phyloP scores from a whole-genome alignment of 2,797 vertebrate species.

The Gouania willdenowi region DNA sequence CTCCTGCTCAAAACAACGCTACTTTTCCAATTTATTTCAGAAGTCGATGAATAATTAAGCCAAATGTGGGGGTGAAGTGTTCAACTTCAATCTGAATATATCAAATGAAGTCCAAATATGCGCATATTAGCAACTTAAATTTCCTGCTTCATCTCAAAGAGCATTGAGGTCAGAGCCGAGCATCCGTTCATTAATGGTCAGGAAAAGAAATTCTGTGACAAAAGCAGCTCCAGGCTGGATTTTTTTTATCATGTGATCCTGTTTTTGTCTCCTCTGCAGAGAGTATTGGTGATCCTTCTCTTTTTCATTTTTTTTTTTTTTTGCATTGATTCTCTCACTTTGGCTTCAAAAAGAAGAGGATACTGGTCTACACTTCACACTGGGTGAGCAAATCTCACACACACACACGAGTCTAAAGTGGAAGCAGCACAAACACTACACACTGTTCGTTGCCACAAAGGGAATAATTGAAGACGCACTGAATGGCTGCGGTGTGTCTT shows the following conservation, averaged over 20 bases:
- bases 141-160: conserved; percentile 39
- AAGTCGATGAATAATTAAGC: conserved; percentile 53
- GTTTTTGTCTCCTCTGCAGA: conserved; percentile 7
- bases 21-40: conserved; percentile 27
- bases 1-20: background rate
- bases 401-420: conserved; percentile 24
- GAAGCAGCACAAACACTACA: conserved; percentile 24
- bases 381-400: conserved; percentile 58
- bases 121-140: conserved; percentile 44
- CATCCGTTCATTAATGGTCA: conserved; percentile 26
- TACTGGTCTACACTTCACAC: conserved; percentile 59
- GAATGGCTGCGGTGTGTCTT: background rate
- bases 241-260: background rate
- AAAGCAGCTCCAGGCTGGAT: background rate
- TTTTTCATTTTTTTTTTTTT: background rate
- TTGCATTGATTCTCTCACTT: background rate
- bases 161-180: conserved; percentile 26
- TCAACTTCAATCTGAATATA: conserved; percentile 33
- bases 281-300: background rate
- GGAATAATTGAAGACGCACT: conserved; percentile 5
- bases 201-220: conserved; percentile 1
- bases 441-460: conserved; percentile 1
- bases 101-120: conserved; percentile 52
- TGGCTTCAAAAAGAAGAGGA: conserved; percentile 7
- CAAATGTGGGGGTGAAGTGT: conserved; percentile 28